Evolutionary conservation across 2,113 vertebrate species (phyloP).

Genomic region (Pterophyllum scalare): DNA sequence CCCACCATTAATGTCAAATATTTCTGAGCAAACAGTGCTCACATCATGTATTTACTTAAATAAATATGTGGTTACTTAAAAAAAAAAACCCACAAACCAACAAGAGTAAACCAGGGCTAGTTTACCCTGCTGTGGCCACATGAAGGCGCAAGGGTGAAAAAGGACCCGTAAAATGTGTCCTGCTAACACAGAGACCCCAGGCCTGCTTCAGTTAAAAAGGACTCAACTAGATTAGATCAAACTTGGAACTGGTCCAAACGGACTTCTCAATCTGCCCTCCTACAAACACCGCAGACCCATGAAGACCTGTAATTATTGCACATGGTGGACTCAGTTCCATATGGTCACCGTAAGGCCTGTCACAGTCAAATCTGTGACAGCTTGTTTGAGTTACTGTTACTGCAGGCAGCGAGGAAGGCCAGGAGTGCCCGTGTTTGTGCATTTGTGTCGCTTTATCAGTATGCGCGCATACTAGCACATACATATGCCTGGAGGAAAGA

Average conservation of each 20-base stretch:
- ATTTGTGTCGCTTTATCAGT: neutral
- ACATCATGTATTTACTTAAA: neutral
- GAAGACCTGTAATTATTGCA: neutral
- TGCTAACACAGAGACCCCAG: rapidly evolving
- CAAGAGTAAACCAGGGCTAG: neutral
- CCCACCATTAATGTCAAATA: neutral
- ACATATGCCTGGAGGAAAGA: neutral
- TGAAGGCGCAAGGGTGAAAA: neutral
- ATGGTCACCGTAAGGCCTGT: too few species aligned
- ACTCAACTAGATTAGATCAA: neutral
- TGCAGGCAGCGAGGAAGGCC: neutral
- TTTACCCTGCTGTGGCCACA: neutral
- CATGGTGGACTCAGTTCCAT: too few species aligned
- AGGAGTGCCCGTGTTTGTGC: neutral
- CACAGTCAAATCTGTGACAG: neutral
- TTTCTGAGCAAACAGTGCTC: rapidly evolving
- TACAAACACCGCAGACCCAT: neutral
- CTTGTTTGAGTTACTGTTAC: neutral
- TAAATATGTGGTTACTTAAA: neutral
- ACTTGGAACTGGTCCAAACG: neutral
- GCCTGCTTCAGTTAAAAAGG: neutral
- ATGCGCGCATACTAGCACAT: neutral
- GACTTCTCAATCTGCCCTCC: neutral
- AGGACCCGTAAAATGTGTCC: neutral
- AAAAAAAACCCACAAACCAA: neutral